A percentile compares a stretch with the other conserved stretches of the same genome.
phyloP scores from a whole-genome alignment of 2,888 invertebrate species.

The Hydriomena furcata region DNA sequence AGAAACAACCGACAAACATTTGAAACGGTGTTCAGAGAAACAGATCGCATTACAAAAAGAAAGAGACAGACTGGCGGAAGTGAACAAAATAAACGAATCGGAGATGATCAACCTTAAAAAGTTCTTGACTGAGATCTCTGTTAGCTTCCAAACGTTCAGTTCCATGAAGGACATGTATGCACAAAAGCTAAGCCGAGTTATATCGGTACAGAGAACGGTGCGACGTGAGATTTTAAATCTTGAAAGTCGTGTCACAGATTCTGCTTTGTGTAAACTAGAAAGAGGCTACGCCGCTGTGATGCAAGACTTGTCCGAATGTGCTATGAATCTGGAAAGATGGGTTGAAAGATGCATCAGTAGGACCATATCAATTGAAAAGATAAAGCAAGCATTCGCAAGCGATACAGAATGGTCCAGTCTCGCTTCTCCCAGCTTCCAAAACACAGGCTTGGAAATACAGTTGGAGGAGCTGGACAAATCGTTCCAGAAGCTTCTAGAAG shows the following conservation, averaged over 20 bases:
- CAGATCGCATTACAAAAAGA: constrained; percentile 67
- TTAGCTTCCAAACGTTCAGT: constrained; percentile 66
- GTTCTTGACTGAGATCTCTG: constrained; percentile 68
- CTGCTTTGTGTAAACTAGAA: constrained; percentile 62
- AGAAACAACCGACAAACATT: constrained; percentile 72
- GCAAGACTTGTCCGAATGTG: constrained; percentile 69
- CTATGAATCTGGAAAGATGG: constrained; percentile 72
- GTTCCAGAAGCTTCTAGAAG: constrained; percentile 66
- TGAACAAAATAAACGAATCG: constrained; percentile 70
- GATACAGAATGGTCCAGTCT: constrained; percentile 57
- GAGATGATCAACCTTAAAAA: constrained; percentile 72
- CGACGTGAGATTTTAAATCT: constrained; percentile 65
- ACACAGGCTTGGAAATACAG: constrained; percentile 66
- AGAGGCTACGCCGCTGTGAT: constrained; percentile 67
- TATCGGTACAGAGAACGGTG: constrained; percentile 68
- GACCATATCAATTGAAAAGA: constrained; percentile 64
- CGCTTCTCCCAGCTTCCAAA: constrained; percentile 57
- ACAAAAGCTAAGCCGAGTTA: constrained; percentile 63
- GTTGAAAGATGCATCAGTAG: constrained; percentile 62
- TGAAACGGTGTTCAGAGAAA: constrained; percentile 67
- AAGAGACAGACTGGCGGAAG: constrained; percentile 64
- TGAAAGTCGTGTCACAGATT: constrained; percentile 58
- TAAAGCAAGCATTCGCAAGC: constrained; percentile 65
- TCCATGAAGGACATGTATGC: constrained; percentile 68
- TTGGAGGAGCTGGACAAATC: constrained; percentile 69